phyloP scores from a whole-genome alignment of 2,888 invertebrate species.

The Trilocha varians region DNA sequence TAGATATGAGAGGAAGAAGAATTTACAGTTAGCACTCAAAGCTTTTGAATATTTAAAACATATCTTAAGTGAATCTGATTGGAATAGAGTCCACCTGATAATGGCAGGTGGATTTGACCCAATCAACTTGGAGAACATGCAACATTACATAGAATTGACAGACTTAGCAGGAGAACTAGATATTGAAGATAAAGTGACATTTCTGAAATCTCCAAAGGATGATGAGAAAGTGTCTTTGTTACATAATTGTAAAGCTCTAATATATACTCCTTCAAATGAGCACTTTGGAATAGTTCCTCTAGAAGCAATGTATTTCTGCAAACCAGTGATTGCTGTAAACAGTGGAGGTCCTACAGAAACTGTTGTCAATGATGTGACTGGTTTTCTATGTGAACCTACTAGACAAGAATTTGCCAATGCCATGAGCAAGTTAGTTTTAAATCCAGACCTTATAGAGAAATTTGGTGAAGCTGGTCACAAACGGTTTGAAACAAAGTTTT shows the following conservation, averaged over 20 bases:
- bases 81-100: constrained; percentile 83
- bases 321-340: constrained; percentile 95
- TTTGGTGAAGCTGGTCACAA: constrained; percentile 85
- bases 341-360: constrained; percentile 98
- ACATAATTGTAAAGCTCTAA: constrained; percentile 81
- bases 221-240: constrained; percentile 86
- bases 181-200: constrained; percentile 81
- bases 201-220: constrained; percentile 92
- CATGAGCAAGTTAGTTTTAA: constrained; percentile 79
- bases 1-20: constrained; percentile 97
- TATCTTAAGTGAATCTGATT: constrained; percentile 68
- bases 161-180: constrained; percentile 76
- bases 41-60: constrained; percentile 81
- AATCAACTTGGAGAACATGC: constrained; percentile 88
- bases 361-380: constrained; percentile 83
- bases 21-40: constrained; percentile 87
- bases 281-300: constrained; percentile 99
- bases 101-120: constrained; percentile 98
- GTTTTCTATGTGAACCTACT: constrained; percentile 82
- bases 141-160: constrained; percentile 85
- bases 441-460: constrained; percentile 72
- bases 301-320: constrained; percentile 95
- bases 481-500: constrained; percentile 85
- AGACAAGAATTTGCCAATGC: constrained; percentile 83
- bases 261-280: constrained; percentile 97